Base-by-base conservation (phyloP, 2,888 invertebrate genomes). In the Drosophila merina region DNA sequence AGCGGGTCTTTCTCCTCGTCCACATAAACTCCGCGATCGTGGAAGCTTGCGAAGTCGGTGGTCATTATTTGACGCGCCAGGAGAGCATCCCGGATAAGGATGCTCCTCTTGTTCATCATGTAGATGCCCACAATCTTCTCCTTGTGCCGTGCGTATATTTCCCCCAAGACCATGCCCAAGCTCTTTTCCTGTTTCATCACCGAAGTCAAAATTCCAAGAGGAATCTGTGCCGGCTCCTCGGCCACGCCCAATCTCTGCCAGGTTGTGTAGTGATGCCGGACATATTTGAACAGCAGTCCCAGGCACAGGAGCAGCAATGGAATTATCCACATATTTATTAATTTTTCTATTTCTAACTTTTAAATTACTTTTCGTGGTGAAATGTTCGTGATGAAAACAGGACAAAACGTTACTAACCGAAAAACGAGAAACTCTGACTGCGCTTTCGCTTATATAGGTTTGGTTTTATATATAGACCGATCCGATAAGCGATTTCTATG, bases 11-110 rank as follows among this genome's bases (percentile, higher is more conserved):
- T 93, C 12, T 93, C 90, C 55, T 94, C 94, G 62, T 94, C 94
- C 52, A 92, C 92, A 81, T 94, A 93, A 36, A 94, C 92, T 0
- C 95, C 95, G 50, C 95, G 93, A 76, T 95, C 94, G 88, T 93
- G 93, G 75, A 95, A 95, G 88, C 94, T 91, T 9, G 92, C 92
- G 75, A 94, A 95, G 84, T 95, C 95, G 76, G 93, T 93, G 47
- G 93, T 92, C 76, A 95, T 86, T 20, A 95, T 92, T 55, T 93
- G 91, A 74, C 94, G 94, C 1, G 94, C 93, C 67, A 95, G 84
- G 10, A 94, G 93, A 9, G 94, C 93, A 89, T 95, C 94, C 59
- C 95, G 92, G 6, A 95, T 91, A 30, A 95, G 88, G 33, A 95
- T 88, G n/a, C 93, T 93, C 2, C 94, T 94, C 40, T 93, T 92